phyloP scores from a whole-genome alignment of 2,113 vertebrate species.

The Sinosuthora webbiana region DNA sequence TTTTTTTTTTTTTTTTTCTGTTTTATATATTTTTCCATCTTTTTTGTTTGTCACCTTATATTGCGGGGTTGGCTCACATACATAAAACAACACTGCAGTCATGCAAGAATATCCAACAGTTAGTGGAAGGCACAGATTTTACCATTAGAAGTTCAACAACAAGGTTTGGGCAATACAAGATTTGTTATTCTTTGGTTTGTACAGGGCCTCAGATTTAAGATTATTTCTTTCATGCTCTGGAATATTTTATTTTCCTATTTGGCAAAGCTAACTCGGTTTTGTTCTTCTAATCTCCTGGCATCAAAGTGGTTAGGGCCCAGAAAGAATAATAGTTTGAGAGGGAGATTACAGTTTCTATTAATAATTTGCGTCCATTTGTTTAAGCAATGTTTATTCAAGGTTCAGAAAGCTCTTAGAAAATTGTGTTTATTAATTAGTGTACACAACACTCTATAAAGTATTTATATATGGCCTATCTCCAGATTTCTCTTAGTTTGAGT shows the following conservation, averaged over 20 bases:
- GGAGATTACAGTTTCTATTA: constrained; percentile 56
- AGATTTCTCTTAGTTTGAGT: not conserved
- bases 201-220: constrained; percentile 32
- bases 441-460: constrained; percentile 28
- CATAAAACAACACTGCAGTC: constrained; percentile 69
- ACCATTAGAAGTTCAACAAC: constrained; percentile 55
- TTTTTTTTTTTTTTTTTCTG: not conserved
- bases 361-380: constrained; percentile 36
- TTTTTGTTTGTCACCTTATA: constrained; percentile 74
- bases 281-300: not conserved
- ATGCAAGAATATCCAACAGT: constrained; percentile 38
- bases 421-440: constrained; percentile 49
- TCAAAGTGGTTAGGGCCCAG: not conserved
- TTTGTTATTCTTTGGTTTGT: constrained; percentile 50
- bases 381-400: constrained; percentile 33
- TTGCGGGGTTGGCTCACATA: constrained; percentile 59
- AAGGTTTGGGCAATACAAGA: constrained; percentile 10
- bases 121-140: constrained; percentile 42
- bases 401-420: constrained; percentile 42
- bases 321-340: not conserved
- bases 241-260: constrained; percentile 9
- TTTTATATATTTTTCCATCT: constrained; percentile 77
- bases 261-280: not conserved
- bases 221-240: not conserved
- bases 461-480: not conserved